Conservation (phyloP, 2,797 vertebrate species). For the Crotalus adamanteus region DNA sequence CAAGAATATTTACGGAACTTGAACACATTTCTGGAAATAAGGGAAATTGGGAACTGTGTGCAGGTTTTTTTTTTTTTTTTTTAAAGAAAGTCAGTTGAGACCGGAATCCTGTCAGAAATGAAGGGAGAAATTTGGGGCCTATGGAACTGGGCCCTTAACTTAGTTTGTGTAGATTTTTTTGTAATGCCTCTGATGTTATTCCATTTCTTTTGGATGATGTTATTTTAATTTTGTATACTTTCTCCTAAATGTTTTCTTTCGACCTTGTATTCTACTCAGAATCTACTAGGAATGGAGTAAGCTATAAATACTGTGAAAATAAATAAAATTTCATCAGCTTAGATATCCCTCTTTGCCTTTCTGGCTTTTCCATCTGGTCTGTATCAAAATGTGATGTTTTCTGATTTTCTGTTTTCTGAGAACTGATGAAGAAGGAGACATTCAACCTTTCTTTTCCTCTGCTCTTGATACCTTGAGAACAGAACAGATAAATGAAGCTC, state of each 20-base stretch:
- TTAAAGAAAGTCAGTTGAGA: neutral
- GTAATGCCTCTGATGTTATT: neutral
- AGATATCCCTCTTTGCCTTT: neutral
- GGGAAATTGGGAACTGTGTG: neutral
- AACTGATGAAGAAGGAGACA: neutral
- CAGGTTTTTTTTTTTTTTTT: neutral
- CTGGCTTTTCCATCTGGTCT: neutral
- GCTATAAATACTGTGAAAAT: neutral
- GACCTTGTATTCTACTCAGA: neutral
- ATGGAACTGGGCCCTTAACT: neutral
- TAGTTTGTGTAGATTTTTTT: neutral
- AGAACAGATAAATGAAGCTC: neutral
- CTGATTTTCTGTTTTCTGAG: neutral
- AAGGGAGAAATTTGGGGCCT: neutral
- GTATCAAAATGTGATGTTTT: neutral
- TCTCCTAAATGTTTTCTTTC: neutral
- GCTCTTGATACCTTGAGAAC: neutral
- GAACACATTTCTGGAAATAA: neutral
- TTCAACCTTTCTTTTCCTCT: neutral
- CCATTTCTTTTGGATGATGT: neutral
- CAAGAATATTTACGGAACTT: neutral
- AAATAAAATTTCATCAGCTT: neutral
- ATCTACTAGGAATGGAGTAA: neutral
- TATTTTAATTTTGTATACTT: neutral
- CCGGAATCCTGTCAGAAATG: neutral